Evolutionary conservation across 2,113 vertebrate genomes (phyloP).

Genomic region (Egretta garzetta): DNA sequence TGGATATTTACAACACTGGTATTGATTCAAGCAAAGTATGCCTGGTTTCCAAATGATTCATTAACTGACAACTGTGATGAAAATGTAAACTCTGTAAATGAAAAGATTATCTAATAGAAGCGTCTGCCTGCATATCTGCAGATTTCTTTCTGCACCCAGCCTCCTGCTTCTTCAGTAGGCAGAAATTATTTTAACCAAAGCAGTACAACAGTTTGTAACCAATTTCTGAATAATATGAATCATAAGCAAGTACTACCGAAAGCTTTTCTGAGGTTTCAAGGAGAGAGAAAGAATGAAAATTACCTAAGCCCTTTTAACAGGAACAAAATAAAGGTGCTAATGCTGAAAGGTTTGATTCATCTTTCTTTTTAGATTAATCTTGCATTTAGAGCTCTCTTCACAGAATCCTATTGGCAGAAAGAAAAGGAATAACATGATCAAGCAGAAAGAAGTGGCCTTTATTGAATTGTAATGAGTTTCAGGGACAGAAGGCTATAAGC

Average conservation of each 20-base stretch:
- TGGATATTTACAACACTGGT: neutral
- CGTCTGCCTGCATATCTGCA: neutral
- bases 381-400: neutral
- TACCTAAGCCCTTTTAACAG: neutral
- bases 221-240: neutral
- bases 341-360: neutral
- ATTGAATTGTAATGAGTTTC: neutral
- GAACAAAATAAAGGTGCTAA: neutral
- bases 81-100: neutral
- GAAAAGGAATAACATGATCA: neutral
- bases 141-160: neutral
- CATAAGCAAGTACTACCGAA: neutral
- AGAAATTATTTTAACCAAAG: neutral
- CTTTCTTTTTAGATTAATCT: neutral
- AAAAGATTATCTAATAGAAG: neutral
- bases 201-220: neutral
- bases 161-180: neutral
- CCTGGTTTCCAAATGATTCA: slow-evolving; percentile 14
- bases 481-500: neutral
- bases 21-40: neutral
- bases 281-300: neutral
- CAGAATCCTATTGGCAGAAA: neutral
- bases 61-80: neutral
- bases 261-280: neutral
- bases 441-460: neutral